Evolutionary conservation across 1,140 invertebrate species (phyloP), one percentile per base, ranked within the genome.

Genomic region (Atopsyche davidsoni): DNA sequence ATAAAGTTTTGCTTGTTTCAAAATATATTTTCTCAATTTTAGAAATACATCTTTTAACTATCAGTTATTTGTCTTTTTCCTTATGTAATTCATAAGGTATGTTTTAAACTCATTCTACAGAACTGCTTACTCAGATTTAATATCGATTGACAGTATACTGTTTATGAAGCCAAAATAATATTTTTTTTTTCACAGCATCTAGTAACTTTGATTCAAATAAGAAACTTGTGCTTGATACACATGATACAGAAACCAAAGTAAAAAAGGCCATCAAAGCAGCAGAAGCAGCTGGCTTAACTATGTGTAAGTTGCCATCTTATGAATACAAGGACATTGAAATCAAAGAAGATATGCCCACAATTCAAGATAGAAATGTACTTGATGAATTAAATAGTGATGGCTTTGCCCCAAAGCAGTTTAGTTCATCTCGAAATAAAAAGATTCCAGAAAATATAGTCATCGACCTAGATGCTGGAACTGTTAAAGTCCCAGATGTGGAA

Each of bases 331-430:
- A 72, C 31, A 64, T 71, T 0, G 64, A 67, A 57, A 49, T 72
- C 3, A 72, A 70, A 57, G 72, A 70, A 59, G 70, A 74, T 22
- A 74, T 73, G 70, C 72, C 72, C 1, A 74, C 70, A 38, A 72
- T 74, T 49, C 69, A 72, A 53, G 72, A 74, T 34, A 62, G 70
- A 36, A 74, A 72, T 47, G 55, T 74, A 9, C 46, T 74, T 3
- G 66, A 62, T 21, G 72, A 74, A 55, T 52, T 74, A 4, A 73
- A 74, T 46, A 68, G 57, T 64, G 70, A 74, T 18, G 59, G 60
- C 2, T 74, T 74, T 62, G 55, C 66, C 9, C 70, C 62, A 23
- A 71, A 67, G 53, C 51, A 67, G 21, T 74, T 73, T 42, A 64
- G 61, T 17, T 73, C 72, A n/a, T 68, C 69, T 14, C 66, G 54